Conservation (phyloP, 1,140 invertebrate genomes). For the Dreissena polymorpha region DNA sequence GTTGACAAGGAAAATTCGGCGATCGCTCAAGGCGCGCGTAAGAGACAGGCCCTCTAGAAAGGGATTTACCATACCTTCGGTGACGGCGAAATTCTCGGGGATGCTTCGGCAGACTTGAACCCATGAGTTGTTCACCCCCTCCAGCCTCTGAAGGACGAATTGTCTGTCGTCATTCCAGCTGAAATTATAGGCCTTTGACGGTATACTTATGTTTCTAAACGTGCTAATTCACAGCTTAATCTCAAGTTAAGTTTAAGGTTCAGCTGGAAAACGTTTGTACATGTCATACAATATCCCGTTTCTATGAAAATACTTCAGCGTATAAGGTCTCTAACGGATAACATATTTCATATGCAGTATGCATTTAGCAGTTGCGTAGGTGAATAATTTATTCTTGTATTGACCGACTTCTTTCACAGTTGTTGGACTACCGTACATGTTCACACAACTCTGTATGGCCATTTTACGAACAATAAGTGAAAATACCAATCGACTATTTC, state of each 20-base stretch:
- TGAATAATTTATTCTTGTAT: too few relatives aligned
- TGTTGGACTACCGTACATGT: too few relatives aligned
- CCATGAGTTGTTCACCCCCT: conserved; percentile 56
- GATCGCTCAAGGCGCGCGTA: conserved; percentile 49
- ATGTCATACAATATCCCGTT: background rate
- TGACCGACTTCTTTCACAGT: too few relatives aligned
- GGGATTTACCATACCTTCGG: conserved; percentile 60
- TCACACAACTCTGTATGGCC: too few relatives aligned
- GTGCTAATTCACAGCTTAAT: too few relatives aligned
- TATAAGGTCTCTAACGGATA: background rate
- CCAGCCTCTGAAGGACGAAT: conserved; percentile 70
- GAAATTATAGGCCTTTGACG: conserved; percentile 33
- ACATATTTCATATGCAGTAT: background rate
- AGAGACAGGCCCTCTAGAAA: conserved; percentile 58
- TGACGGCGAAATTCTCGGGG: conserved; percentile 62
- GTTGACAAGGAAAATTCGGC: conserved; percentile 63
- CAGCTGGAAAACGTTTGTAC: background rate
- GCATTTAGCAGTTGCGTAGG: too few relatives aligned
- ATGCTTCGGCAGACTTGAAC: conserved; percentile 18
- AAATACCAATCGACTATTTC: too few relatives aligned
- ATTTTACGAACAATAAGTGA: too few relatives aligned
- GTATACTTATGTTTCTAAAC: too few relatives aligned
- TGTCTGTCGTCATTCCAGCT: conserved; percentile 71
- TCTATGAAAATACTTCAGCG: background rate
- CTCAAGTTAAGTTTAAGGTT: background rate